These are phyloP conservation scores for Noctuana brunneofusca DNA, from an alignment of 2,888 invertebrate genomes.

Conservation along the genomic window DNA sequence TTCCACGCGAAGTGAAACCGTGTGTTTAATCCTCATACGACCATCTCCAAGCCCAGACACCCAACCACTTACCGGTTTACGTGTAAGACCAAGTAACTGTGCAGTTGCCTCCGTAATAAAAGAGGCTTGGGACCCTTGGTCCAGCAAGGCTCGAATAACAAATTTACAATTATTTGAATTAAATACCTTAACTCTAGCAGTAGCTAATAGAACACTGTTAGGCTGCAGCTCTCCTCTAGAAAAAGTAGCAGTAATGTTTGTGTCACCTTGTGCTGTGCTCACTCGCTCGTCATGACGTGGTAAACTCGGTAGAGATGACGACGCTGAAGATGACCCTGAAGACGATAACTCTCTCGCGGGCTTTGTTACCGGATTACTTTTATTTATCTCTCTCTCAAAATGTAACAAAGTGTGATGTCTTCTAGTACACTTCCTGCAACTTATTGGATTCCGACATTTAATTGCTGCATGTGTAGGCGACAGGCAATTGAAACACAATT, in stretches of 20 bases:
- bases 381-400: background rate
- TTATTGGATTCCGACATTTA: background rate
- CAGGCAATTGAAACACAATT: background rate
- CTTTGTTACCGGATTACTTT: too few species aligned
- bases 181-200: slow-evolving; percentile 22
- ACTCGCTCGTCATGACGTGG: background rate
- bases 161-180: slow-evolving; percentile 13
- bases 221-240: background rate
- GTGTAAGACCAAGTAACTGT: slow-evolving; percentile 26
- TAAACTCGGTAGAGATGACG: background rate
- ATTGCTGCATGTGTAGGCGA: background rate
- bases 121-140: background rate
- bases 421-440: background rate
- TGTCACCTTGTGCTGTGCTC: background rate
- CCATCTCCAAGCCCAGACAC: slow-evolving; percentile 32
- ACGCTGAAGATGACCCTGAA: background rate
- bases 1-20: background rate
- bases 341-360: too few species aligned
- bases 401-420: background rate
- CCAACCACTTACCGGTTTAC: slow-evolving; percentile 9
- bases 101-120: slow-evolving; percentile 21
- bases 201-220: slow-evolving; percentile 31
- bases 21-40: background rate
- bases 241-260: slow-evolving; percentile 3
- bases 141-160: background rate